Evolutionary conservation across 2,797 vertebrate genomes (phyloP).

Genomic region (Trichosurus vulpecula): DNA sequence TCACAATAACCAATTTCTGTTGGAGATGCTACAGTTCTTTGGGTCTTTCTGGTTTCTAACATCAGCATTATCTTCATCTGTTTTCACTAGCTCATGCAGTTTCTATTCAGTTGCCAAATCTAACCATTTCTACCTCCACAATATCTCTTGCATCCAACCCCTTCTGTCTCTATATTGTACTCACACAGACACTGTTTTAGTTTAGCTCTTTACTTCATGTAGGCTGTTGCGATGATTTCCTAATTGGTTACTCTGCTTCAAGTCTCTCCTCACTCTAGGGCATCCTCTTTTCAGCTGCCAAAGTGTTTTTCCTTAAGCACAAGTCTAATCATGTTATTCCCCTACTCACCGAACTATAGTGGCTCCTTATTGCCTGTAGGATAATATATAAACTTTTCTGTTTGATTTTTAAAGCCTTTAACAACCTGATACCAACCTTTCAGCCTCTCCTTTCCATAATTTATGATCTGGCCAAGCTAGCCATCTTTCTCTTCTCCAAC

Average conservation of each 20-base stretch:
- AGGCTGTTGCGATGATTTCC: not conserved
- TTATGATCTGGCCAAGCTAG: not conserved
- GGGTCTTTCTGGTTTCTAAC: too few relatives aligned
- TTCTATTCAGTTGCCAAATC: too few relatives aligned
- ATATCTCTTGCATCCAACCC: not conserved
- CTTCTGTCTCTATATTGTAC: not conserved
- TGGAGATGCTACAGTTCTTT: too few relatives aligned
- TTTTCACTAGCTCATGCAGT: too few relatives aligned
- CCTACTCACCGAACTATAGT: not conserved
- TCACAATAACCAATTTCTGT: too few relatives aligned
- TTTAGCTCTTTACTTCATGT: not conserved
- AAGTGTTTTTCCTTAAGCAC: not conserved
- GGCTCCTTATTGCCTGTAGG: not conserved
- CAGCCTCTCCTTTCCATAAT: not conserved
- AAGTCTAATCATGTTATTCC: not conserved
- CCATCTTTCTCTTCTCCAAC: not conserved
- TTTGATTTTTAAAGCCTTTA: not conserved
- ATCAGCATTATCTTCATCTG: too few relatives aligned
- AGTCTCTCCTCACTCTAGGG: not conserved
- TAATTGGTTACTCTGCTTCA: not conserved
- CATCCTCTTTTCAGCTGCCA: not conserved
- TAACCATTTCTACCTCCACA: too few relatives aligned
- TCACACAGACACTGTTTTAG: not conserved
- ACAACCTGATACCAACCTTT: not conserved
- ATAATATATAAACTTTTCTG: not conserved